phyloP scores from a whole-genome alignment of 1,140 invertebrate genomes.

The Drosophila subobscura region DNA sequence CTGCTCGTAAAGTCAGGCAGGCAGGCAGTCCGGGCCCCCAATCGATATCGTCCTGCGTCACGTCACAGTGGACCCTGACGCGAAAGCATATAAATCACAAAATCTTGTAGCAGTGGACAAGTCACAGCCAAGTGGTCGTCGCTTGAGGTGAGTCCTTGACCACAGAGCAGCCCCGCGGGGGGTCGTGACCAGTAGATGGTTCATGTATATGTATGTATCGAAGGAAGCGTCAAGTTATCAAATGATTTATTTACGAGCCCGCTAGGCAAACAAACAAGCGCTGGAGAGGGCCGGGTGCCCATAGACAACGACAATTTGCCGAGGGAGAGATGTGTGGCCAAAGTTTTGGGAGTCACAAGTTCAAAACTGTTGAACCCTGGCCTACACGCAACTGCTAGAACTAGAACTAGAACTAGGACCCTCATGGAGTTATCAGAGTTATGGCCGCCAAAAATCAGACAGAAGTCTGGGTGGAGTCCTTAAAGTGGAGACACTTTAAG shows the following conservation, averaged over 20 bases:
- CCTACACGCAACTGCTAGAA: constrained; percentile 21
- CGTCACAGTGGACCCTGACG: constrained; percentile 53
- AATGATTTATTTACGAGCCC: constrained; percentile 81
- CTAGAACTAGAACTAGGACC: too few relatives aligned
- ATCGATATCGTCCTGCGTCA: constrained; percentile 48
- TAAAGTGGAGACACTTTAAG: constrained; percentile 24
- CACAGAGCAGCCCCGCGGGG: constrained; percentile 29
- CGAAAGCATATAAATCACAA: constrained; percentile 79
- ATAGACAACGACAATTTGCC: constrained; percentile 63
- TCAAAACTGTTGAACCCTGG: constrained; percentile 75
- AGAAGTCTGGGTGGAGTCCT: constrained; percentile 9
- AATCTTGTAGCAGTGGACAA: constrained; percentile 74
- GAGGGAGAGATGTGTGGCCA: constrained; percentile 37
- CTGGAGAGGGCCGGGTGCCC: constrained; percentile 15
- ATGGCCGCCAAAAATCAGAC: constrained; percentile 44
- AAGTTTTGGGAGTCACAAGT: constrained; percentile 46
- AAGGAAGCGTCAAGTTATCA: constrained; percentile 76
- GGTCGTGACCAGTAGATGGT: constrained; percentile 18
- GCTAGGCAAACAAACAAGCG: constrained; percentile 75
- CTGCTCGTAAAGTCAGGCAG: constrained; percentile 46
- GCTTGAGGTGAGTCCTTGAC: constrained; percentile 76
- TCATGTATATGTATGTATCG: constrained; percentile 11
- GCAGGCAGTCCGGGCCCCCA: constrained; percentile 12
- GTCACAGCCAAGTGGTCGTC: constrained; percentile 40
- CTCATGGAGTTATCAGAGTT: constrained; percentile 35